Evolutionary conservation across 1,140 invertebrate genomes (phyloP), one percentile per base, ranked within the genome.

Genomic region (Coboldia fuscipes): DNA sequence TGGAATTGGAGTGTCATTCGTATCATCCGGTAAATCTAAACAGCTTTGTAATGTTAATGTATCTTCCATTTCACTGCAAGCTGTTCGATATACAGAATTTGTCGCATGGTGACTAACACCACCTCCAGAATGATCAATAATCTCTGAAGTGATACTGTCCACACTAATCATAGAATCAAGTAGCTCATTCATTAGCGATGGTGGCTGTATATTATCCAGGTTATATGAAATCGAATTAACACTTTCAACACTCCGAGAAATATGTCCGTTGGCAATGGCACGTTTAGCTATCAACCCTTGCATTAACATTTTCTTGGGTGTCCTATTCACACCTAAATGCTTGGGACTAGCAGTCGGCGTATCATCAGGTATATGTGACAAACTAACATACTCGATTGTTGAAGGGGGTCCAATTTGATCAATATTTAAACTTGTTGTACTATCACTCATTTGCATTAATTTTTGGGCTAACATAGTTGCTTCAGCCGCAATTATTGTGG

Each of bases 121-220:
- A 4, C 7, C 10, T 19, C 41, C 38, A 13, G 45, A 45, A 0
- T 39, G 40, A 31, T 82, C 77, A 1, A 66, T 72, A 4, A 75
- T 62, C 55, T 82, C 79, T 1, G 74, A 81, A 10, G 70, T 72
- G 21, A 86, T 79, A 44, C 79, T 84, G 0, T 76, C 75, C 1
- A 86, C 74, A 35, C 81, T 86, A 7, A 82, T 56, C 69, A 84
- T 81, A 62, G 84, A 72, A 42, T 81, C 77, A 0, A 71, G 62
- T 10, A 79, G 44, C 40, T 81, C 69, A 30, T 80, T 75, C 70
- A 86, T 72, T 39, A 75, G 64, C 0, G 79, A 80, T 0, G 82
- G 81, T 12, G 81, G 80, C 43, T 80, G 79, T 1, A 82, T 68
- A 39, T 77, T 77, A 15, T 85, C 82, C 41, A 77, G 67, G 27